phyloP scores from a whole-genome alignment of 1,140 invertebrate genomes.

The Ladona fulva region DNA sequence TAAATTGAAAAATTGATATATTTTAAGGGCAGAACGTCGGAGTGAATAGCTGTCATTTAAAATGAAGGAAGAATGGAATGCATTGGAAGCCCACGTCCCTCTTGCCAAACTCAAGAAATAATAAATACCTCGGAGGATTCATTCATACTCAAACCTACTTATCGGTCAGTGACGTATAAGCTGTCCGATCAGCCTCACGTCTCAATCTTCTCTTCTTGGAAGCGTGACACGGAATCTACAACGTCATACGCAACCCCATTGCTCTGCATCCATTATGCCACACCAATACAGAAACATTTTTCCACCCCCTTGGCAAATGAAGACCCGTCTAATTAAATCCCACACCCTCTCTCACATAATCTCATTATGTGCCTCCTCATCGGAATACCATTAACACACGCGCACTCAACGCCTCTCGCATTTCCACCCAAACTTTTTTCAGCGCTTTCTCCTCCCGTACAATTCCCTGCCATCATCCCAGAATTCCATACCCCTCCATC shows the following conservation, averaged over 20 bases:
- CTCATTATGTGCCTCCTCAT: neutral
- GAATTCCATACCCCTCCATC: neutral
- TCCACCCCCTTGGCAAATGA: neutral
- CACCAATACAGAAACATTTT: neutral
- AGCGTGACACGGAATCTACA: no score
- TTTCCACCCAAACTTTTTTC: neutral
- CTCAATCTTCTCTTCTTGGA: no score
- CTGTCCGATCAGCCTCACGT: no score
- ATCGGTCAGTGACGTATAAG: no score
- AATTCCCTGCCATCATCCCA: neutral
- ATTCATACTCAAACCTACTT: no score
- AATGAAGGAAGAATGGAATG: no score
- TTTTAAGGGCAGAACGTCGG: no score
- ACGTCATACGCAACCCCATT: neutral
- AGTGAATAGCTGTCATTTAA: no score
- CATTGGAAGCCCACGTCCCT: no score
- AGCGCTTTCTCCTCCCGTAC: neutral
- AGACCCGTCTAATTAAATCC: neutral
- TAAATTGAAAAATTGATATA: no score
- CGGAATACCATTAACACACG: neutral
- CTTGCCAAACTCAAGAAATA: no score
- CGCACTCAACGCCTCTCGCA: neutral
- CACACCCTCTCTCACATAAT: neutral
- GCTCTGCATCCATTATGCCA: neutral
- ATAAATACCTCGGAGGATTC: no score